These are phyloP conservation scores for Sylvilagus bachmani DNA, from an alignment of 2,113 vertebrate species.

Conservation along the genomic window DNA sequence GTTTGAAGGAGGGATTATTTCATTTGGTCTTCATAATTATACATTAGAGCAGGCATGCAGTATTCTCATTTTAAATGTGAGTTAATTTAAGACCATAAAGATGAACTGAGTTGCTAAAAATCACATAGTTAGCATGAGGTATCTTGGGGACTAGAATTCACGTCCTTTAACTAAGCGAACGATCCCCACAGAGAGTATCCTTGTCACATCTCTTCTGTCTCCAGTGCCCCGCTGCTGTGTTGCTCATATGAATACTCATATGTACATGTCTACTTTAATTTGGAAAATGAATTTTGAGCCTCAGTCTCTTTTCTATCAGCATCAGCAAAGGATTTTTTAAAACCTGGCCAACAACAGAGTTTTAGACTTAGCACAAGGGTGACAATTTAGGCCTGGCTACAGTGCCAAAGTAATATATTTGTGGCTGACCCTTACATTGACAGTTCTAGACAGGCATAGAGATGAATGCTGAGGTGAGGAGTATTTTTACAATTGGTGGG, in stretches of 20 bases:
- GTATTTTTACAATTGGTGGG: not conserved
- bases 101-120: conserved; percentile 9
- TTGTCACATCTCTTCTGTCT: not conserved
- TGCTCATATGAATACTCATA: not conserved
- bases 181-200: not conserved
- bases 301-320: conserved; percentile 26
- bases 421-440: not conserved
- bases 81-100: not conserved
- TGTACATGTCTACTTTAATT: not conserved
- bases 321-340: not conserved
- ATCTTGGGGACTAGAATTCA: not conserved
- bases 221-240: not conserved
- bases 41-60: not conserved
- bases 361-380: not conserved
- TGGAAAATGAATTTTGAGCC: not conserved
- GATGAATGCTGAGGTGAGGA: not conserved
- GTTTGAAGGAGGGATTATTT: conserved; percentile 1
- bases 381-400: not conserved
- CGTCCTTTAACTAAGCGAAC: not conserved
- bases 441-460: not conserved
- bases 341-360: not conserved
- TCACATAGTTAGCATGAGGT: not conserved
- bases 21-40: not conserved
- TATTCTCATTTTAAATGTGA: conserved; percentile 21
- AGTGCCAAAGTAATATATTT: not conserved